These are phyloP conservation scores for Smutsia gigantea DNA, from an alignment of 2,797 vertebrate species.

Conservation along the genomic window DNA sequence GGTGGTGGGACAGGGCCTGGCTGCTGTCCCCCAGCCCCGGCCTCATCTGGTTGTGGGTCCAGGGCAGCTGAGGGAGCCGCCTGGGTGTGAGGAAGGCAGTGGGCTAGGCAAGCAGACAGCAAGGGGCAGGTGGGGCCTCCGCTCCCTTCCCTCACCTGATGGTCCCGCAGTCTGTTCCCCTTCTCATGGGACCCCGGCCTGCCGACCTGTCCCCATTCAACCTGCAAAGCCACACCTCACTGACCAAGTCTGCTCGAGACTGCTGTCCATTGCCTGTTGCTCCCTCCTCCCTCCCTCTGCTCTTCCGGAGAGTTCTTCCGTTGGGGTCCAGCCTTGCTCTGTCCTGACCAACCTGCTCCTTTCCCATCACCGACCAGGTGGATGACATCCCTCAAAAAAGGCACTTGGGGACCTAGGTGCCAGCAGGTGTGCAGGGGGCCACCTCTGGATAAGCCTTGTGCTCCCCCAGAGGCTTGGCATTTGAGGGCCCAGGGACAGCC, in stretches of 20 bases:
- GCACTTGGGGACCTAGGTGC: neutral
- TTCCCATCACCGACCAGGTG: accelerated
- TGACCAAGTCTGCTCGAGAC: accelerated
- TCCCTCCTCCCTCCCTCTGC: neutral
- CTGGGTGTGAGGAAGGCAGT: neutral
- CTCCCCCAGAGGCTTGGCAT: accelerated
- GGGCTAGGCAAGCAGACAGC: neutral
- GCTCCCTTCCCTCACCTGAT: neutral
- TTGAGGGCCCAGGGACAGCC: too few relatives aligned
- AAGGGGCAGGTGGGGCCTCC: neutral
- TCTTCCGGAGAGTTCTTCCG: neutral
- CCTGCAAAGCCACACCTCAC: accelerated
- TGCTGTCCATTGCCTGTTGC: accelerated
- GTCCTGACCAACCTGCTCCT: neutral
- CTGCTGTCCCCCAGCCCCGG: neutral
- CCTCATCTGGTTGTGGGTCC: neutral
- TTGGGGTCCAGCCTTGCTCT: neutral
- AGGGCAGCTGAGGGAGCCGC: neutral
- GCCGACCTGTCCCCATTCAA: neutral
- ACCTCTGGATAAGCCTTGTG: too few relatives aligned
- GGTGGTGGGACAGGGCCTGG: neutral
- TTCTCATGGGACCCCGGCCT: accelerated
- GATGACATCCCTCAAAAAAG: neutral
- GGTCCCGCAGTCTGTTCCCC: neutral
- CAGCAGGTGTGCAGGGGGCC: neutral